Conservation (phyloP, 2,797 vertebrate species). For the Lindbergichthys nudifrons region DNA sequence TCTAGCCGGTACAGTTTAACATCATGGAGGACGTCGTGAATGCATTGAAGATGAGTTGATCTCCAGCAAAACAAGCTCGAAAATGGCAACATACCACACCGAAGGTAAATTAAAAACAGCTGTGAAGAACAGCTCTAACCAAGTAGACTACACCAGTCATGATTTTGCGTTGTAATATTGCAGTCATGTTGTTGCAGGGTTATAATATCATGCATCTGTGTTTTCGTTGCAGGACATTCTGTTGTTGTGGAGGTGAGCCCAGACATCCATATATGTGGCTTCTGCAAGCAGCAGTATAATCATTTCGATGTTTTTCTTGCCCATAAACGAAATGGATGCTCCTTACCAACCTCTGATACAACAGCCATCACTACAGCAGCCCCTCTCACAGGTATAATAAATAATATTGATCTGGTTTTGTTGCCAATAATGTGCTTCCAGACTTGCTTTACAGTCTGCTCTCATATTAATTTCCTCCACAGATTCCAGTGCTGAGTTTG, state of each 20-base stretch:
- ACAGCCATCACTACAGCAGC: conserved; percentile 78
- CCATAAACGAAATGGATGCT: conserved; percentile 95
- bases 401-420: rapidly evolving
- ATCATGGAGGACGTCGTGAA: not conserved
- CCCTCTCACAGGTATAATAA: conserved; percentile 86
- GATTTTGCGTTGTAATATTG: not conserved
- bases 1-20: not conserved
- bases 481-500: conserved; percentile 91
- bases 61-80: conserved; percentile 43
- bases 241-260: conserved; percentile 93
- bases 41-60: conserved; percentile 56
- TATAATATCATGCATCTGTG: not conserved
- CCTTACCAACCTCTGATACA: conserved; percentile 79
- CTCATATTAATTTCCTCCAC: not conserved
- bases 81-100: conserved; percentile 81
- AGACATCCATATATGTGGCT: conserved; percentile 97
- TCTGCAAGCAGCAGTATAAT: conserved; percentile 97
- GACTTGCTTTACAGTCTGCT: not conserved
- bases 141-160: not conserved
- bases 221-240: conserved; percentile 78
- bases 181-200: not conserved
- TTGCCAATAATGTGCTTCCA: not conserved
- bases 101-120: conserved; percentile 72
- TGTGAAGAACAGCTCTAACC: not conserved
- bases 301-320: conserved; percentile 93